These are phyloP conservation scores for Zaprionus lineosus DNA, from an alignment of 2,888 invertebrate genomes.

Conservation along the genomic window DNA sequence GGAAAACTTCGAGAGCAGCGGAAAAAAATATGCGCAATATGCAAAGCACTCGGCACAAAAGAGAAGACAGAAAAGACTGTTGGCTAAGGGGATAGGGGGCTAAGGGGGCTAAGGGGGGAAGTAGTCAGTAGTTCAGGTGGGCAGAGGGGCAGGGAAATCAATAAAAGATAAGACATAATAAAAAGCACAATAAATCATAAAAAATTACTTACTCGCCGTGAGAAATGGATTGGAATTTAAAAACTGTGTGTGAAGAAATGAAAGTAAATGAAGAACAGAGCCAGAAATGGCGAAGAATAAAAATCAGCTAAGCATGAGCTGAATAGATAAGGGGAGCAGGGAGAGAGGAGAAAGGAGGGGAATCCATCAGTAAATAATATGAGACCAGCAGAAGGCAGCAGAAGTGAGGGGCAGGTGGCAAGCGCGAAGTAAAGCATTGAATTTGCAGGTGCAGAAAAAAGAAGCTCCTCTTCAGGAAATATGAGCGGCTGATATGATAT, in stretches of 20 bases:
- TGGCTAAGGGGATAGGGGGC: conserved; percentile 11
- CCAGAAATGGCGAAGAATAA: conserved; percentile 4
- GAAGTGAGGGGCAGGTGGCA: too few species aligned
- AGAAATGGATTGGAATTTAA: conserved; percentile 43
- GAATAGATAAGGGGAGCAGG: conserved; percentile 18
- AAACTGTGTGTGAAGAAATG: conserved; percentile 20
- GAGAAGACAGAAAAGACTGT: conserved; percentile 18
- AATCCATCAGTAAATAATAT: too few species aligned
- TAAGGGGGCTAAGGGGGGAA: conserved; percentile 21
- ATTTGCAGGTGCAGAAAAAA: too few species aligned
- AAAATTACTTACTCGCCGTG: conserved; percentile 44
- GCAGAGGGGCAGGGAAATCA: conserved; percentile 15
- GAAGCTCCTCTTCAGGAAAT: too few species aligned
- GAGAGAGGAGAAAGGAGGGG: too few species aligned
- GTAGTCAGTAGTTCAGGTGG: conserved; percentile 22
- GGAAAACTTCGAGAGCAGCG: conserved; percentile 50
- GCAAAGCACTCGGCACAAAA: conserved; percentile 52
- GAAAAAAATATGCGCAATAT: conserved; percentile 66
- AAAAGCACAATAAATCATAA: conserved; percentile 45
- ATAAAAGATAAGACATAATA: conserved; percentile 36
- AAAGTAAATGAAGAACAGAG: conserved; percentile 19
- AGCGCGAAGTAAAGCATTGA: too few species aligned
- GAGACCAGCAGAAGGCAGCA: too few species aligned
- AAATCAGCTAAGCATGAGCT: too few species aligned
- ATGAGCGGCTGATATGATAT: too few species aligned